Percentiles rank a stretch among this genome's conserved stretches.
Evolutionary conservation across 2,797 vertebrate genomes (phyloP).

Genomic region (Cercopithecus petaurista): DNA sequence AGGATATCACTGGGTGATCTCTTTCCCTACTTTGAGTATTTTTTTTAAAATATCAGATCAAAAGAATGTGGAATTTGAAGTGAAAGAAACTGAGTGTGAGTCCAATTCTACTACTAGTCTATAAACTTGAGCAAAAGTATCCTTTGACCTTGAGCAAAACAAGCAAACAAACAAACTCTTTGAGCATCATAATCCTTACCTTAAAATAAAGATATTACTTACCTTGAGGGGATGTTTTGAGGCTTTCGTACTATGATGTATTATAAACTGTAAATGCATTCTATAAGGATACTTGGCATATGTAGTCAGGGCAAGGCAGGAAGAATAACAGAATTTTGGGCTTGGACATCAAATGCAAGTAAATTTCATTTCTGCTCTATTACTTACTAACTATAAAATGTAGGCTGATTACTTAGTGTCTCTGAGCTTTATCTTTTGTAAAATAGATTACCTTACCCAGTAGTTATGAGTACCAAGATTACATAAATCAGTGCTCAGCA

Average conservation of each 20-base stretch:
- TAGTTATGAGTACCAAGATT: not conserved
- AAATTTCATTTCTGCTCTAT: not conserved
- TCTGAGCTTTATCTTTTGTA: not conserved
- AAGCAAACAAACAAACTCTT: not conserved
- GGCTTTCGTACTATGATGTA: not conserved
- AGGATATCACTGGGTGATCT: not conserved
- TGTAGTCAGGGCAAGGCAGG: not conserved
- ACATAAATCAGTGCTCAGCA: not conserved
- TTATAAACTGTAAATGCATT: not conserved
- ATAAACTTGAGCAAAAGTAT: not conserved
- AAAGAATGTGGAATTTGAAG: not conserved
- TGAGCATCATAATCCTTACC: not conserved
- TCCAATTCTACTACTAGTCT: not conserved
- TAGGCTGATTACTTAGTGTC: not conserved
- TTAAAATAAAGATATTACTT: constrained; percentile 6
- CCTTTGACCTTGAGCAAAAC: not conserved
- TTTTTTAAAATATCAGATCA: not conserved
- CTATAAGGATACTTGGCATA: not conserved
- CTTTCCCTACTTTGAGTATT: not conserved
- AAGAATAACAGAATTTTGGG: not conserved
- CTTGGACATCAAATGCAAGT: not conserved
- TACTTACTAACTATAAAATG: not conserved
- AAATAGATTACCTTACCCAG: not conserved
- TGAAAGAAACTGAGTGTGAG: not conserved
- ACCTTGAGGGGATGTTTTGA: not conserved